These are phyloP conservation scores for Bombus confusus DNA, from an alignment of 1,140 invertebrate genomes.

Conservation along the genomic window DNA sequence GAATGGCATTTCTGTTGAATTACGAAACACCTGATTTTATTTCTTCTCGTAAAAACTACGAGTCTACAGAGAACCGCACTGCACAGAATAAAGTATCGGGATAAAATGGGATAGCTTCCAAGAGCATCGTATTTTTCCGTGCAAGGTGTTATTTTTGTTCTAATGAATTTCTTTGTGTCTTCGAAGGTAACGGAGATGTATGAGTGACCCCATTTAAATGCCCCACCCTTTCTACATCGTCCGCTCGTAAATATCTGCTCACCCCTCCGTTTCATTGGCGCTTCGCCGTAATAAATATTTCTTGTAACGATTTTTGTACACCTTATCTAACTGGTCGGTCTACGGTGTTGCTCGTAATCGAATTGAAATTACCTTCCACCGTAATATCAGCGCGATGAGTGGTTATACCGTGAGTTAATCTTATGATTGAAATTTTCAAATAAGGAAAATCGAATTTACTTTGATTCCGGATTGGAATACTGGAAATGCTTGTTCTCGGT, in stretches of 20 bases:
- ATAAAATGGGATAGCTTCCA: not conserved
- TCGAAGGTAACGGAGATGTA: constrained; percentile 26
- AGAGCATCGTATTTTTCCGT: not conserved
- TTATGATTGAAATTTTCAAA: not conserved
- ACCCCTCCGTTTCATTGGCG: constrained; percentile 28
- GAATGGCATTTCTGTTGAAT: not conserved
- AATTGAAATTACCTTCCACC: not conserved
- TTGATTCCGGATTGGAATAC: not conserved
- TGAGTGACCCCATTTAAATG: constrained; percentile 52
- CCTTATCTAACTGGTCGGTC: constrained; percentile 23
- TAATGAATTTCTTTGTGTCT: constrained; percentile 28
- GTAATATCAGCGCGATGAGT: not conserved
- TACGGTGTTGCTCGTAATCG: constrained; percentile 17
- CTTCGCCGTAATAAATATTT: constrained; percentile 45
- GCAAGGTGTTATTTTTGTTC: constrained; percentile 6
- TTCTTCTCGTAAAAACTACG: not conserved
- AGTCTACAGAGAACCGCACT: no score
- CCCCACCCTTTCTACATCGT: constrained; percentile 33
- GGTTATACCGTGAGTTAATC: no score
- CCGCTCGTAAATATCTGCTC: constrained; percentile 49
- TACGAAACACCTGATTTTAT: not conserved
- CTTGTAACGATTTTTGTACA: constrained; percentile 39
- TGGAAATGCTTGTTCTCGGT: not conserved
- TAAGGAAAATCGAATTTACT: not conserved
- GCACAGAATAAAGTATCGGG: not conserved